A percentile compares a stretch with the other conserved stretches of the same genome.
Conservation (phyloP, 2,888 invertebrate species). For the Bellardia pandia region DNA sequence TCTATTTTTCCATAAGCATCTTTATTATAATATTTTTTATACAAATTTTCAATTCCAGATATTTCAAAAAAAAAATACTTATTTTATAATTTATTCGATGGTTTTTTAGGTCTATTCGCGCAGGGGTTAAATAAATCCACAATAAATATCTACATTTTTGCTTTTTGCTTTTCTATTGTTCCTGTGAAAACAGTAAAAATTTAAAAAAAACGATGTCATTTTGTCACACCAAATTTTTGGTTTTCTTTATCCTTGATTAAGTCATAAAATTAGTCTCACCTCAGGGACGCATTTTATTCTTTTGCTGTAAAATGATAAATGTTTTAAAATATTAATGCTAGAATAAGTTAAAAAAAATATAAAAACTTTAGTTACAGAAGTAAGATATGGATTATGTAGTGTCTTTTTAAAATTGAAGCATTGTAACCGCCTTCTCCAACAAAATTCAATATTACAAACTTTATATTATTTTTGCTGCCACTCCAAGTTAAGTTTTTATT, state of each 20-base stretch:
- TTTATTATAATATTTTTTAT: constrained; percentile 12
- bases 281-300: constrained; percentile 38
- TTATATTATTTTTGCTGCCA: too few relatives aligned
- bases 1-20: constrained; percentile 5
- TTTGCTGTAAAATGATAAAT: background rate
- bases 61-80: constrained; percentile 23
- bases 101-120: constrained; percentile 7
- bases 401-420: too few relatives aligned
- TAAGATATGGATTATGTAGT: too few relatives aligned
- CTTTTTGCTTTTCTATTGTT: constrained; percentile 5
- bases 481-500: too few relatives aligned
- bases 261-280: constrained; percentile 70
- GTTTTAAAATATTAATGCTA: constrained; percentile 1
- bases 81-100: constrained; percentile 24
- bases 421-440: too few relatives aligned
- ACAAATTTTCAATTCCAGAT: constrained; percentile 45
- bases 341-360: background rate
- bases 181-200: background rate
- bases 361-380: background rate
- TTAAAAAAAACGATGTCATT: constrained; percentile 34
- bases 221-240: constrained; percentile 63
- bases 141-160: background rate
- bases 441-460: too few relatives aligned
- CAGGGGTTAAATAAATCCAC: constrained; percentile 31
- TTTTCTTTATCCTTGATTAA: constrained; percentile 65